phyloP scores from a whole-genome alignment of 2,797 vertebrate genomes.

The Fringilla coelebs region DNA sequence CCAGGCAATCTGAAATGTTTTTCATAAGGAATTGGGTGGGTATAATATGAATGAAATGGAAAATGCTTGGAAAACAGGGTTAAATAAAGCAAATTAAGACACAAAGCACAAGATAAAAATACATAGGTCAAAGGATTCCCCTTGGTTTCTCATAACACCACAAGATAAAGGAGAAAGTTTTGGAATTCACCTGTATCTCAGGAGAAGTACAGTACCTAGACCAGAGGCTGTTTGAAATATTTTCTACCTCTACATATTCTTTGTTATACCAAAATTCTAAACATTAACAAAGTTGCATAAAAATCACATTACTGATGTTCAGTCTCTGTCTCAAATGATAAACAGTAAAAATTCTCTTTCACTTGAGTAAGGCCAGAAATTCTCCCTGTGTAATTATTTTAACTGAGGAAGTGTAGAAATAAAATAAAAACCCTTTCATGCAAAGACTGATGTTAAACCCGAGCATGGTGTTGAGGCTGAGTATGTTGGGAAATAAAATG shows the following conservation, averaged over 20 bases:
- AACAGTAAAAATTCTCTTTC: neutral
- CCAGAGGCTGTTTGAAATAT: neutral
- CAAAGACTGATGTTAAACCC: neutral
- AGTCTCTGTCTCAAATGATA: neutral
- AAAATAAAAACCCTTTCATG: neutral
- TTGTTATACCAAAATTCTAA: neutral
- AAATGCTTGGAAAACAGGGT: neutral
- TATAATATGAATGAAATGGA: neutral
- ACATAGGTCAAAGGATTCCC: accelerated
- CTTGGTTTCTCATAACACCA: neutral
- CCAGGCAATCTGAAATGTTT: neutral
- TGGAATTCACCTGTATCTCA: neutral
- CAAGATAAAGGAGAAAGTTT: neutral
- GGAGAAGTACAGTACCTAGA: neutral
- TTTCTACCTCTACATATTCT: neutral
- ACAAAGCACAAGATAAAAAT: neutral
- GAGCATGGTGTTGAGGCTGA: neutral
- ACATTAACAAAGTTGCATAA: neutral
- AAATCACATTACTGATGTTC: neutral
- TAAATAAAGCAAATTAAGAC: neutral
- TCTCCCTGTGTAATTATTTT: neutral
- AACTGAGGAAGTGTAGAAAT: neutral
- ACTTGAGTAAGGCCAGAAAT: neutral
- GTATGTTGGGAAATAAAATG: neutral
- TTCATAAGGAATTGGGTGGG: neutral